Percentiles rank a stretch among this genome's conserved stretches.
Conservation (phyloP, 53 echinoderm and acorn worm species). For the Hippasteria phrygiana region DNA sequence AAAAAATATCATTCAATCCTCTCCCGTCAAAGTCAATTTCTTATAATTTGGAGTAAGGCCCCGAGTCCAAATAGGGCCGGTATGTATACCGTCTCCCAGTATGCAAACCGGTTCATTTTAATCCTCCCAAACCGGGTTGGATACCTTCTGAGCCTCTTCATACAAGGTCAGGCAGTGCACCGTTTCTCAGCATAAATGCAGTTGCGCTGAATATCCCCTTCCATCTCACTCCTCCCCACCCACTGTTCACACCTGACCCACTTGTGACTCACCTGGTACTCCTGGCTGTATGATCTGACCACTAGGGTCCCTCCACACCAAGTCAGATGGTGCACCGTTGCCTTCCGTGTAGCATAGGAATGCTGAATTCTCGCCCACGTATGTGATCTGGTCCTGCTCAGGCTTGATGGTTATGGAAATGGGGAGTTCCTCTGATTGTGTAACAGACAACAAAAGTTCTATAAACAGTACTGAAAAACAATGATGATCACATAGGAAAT, state of each 20-base stretch:
- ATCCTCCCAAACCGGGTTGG: too few relatives aligned
- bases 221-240: background rate
- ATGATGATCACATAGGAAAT: too few relatives aligned
- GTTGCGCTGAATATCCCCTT: too few relatives aligned
- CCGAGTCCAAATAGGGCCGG: too few relatives aligned
- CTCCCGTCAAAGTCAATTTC: too few relatives aligned
- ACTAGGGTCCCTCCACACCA: slow-evolving; percentile 72
- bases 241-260: background rate
- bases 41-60: too few relatives aligned
- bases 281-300: slow-evolving; percentile 60
- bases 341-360: slow-evolving; percentile 81
- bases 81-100: too few relatives aligned
- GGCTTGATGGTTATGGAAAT: slow-evolving; percentile 70
- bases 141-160: too few relatives aligned
- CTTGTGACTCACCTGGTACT: slow-evolving; percentile 52
- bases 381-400: slow-evolving; percentile 74
- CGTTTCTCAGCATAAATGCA: too few relatives aligned
- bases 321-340: slow-evolving; percentile 59
- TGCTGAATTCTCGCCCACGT: slow-evolving; percentile 79
- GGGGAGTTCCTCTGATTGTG: slow-evolving; percentile 32
- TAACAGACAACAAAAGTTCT: background rate
- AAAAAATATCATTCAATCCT: background rate
- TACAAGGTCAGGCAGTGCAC: too few relatives aligned
- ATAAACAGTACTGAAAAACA: background rate
- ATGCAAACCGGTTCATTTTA: too few relatives aligned